A percentile compares a stretch with the other conserved stretches of the same genome.
Evolutionary conservation across 1,140 invertebrate species (phyloP).

Genomic region (Hyles vespertilio): DNA sequence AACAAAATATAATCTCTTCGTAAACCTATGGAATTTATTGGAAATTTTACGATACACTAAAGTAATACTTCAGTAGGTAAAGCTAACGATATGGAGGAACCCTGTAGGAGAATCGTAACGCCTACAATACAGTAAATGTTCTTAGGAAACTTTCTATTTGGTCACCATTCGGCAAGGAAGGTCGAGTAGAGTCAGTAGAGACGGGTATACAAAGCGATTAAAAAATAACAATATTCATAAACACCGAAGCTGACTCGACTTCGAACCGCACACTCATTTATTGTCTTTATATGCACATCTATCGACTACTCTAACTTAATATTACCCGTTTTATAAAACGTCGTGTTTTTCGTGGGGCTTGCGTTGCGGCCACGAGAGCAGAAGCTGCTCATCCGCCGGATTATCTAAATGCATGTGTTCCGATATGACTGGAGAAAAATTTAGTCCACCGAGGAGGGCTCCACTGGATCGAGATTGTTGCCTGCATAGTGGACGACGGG

Average conservation of each 20-base stretch:
- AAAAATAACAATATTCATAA: constrained; percentile 44
- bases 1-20: constrained; percentile 38
- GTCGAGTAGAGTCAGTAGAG: constrained; percentile 39
- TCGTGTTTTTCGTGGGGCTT: constrained; percentile 40
- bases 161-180: constrained; percentile 60
- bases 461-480: constrained; percentile 77
- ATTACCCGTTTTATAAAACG: constrained; percentile 59
- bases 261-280: constrained; percentile 48
- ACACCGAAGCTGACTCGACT: constrained; percentile 43
- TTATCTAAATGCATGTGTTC: constrained; percentile 60
- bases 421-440: constrained; percentile 67
- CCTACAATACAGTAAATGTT: constrained; percentile 48
- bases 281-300: constrained; percentile 37
- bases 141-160: constrained; percentile 58
- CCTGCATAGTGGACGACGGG: constrained; percentile 65
- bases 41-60: constrained; percentile 54
- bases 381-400: constrained; percentile 68
- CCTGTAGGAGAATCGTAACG: constrained; percentile 66
- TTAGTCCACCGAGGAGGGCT: constrained; percentile 72
- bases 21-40: constrained; percentile 66
- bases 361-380: constrained; percentile 73
- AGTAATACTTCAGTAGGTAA: constrained; percentile 66
- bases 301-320: constrained; percentile 29
- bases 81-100: constrained; percentile 74
- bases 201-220: constrained; percentile 40